Base-by-base conservation (phyloP, 2,888 invertebrate genomes). In the Amphimallon solstitiale region DNA sequence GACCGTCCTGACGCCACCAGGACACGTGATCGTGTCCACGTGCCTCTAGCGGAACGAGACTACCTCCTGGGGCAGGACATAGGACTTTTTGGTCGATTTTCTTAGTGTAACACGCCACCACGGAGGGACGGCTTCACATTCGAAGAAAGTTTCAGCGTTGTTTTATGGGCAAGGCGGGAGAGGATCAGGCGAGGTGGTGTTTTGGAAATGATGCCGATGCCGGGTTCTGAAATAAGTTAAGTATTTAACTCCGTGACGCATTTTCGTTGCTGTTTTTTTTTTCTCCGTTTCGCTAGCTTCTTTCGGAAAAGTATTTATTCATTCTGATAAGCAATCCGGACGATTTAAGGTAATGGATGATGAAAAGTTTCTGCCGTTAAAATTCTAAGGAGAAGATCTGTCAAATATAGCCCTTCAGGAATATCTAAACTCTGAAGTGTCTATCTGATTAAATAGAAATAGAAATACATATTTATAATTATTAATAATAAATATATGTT, bases 21-120 rank as follows among this genome's bases (percentile, higher is more conserved):
- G 73, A 69, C 80, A 80, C 80, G 80, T 80, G 80, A 79, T 75
- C 75, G 68, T 63, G 71, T 68, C 75, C 77, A 78, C 78, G 78
- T 77, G 77, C 75, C 71, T 67, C 68, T 71, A 74, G 73, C 76
- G 70, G 67, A 69, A 65, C 63, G 69, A 68, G 68, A 75, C 74
- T 72, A 74, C 75, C 74, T 76, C 75, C 76, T 73, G 72, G 75
- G 76, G 77, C 73, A 59, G 75, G 75, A 67, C 71, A 37, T 38
- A 19, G 38, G 43, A 40, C 56, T 56, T 56, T 56, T 56, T 56
- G 56, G 56, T 56, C 56, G 56, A 43, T 56, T 56, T 54, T 40
- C 40, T 40, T 38, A 40, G 40, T 38, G 21, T 19, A 15, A n/a
- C 56, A 40, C 56, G 40, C 40, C 23, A 23, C 23, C 23, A 40